Percentiles rank a stretch among this genome's conserved stretches.
These are phyloP conservation scores for Pterois miles DNA, from an alignment of 2,797 vertebrate genomes.

Conservation along the genomic window DNA sequence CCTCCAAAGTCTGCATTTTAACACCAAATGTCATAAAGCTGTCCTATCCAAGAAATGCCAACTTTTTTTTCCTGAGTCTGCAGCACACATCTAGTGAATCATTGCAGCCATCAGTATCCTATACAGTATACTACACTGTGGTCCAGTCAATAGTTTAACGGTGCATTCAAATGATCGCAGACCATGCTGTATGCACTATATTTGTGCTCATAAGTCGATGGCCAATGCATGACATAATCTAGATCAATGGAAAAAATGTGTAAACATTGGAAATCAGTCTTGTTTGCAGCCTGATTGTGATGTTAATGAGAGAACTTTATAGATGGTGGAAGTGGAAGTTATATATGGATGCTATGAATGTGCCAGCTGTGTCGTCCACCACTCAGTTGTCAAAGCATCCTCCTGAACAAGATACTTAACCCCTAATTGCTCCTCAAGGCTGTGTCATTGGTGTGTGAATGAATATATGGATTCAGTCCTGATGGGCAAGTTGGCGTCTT, in stretches of 20 bases:
- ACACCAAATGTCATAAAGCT: neutral
- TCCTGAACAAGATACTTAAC: too few relatives aligned
- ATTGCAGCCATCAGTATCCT: neutral
- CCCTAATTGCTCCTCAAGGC: too few relatives aligned
- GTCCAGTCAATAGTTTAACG: neutral
- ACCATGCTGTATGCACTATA: neutral
- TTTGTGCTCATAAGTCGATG: neutral
- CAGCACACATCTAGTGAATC: conserved; percentile 4
- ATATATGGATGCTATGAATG: neutral
- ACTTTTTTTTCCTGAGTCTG: neutral
- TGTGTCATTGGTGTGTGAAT: too few relatives aligned
- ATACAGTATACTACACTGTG: conserved; percentile 8
- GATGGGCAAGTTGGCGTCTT: too few relatives aligned
- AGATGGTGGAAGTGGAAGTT: neutral
- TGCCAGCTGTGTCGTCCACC: too few relatives aligned
- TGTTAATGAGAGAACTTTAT: neutral
- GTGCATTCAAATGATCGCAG: conserved; percentile 12
- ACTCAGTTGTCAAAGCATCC: too few relatives aligned
- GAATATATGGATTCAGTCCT: too few relatives aligned
- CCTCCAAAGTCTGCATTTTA: neutral
- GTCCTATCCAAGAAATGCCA: neutral
- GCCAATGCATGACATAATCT: conserved; percentile 2
- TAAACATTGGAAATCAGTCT: neutral
- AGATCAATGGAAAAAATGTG: conserved; percentile 12
- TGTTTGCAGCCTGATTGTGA: neutral